Percentiles rank a stretch among this genome's conserved stretches.
phyloP scores from a whole-genome alignment of 2,888 invertebrate genomes.

The Lypha dubia region DNA sequence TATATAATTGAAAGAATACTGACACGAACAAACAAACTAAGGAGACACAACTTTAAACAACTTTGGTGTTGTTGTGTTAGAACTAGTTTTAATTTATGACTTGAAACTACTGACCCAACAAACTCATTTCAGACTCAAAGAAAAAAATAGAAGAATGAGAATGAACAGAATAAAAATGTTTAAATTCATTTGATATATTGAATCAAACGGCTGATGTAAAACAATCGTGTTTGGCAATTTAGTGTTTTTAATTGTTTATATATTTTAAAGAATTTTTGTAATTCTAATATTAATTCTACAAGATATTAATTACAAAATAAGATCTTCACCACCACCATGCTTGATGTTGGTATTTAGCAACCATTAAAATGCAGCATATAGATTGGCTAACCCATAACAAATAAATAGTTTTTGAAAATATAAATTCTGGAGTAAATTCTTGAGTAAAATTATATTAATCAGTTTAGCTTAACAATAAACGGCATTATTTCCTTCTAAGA shows the following conservation, averaged over 20 bases:
- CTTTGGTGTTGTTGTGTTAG: conserved; percentile 40
- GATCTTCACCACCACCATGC: no score
- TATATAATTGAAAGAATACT: conserved; percentile 26
- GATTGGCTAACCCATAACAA: no score
- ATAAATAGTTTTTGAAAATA: no score
- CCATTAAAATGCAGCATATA: no score
- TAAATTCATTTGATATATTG: conserved; percentile 16
- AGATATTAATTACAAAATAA: no score
- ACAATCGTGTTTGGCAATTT: conserved; percentile 20
- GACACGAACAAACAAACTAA: conserved; percentile 8
- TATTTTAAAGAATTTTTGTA: neutral
- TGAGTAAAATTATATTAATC: no score
- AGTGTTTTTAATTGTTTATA: neutral
- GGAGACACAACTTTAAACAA: conserved; percentile 38
- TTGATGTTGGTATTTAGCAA: no score
- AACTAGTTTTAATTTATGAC: conserved; percentile 65
- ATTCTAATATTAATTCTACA: neutral
- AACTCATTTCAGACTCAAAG: conserved; percentile 9
- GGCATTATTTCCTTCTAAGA: no score
- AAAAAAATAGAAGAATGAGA: conserved; percentile 5
- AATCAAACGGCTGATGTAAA: conserved; percentile 1
- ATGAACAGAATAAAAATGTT: no score
- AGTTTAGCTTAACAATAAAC: no score
- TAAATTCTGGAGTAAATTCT: no score
- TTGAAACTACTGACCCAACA: conserved; percentile 64